Base-by-base conservation (phyloP, 2,113 vertebrate species). In the Boulengerochromis microlepis region DNA sequence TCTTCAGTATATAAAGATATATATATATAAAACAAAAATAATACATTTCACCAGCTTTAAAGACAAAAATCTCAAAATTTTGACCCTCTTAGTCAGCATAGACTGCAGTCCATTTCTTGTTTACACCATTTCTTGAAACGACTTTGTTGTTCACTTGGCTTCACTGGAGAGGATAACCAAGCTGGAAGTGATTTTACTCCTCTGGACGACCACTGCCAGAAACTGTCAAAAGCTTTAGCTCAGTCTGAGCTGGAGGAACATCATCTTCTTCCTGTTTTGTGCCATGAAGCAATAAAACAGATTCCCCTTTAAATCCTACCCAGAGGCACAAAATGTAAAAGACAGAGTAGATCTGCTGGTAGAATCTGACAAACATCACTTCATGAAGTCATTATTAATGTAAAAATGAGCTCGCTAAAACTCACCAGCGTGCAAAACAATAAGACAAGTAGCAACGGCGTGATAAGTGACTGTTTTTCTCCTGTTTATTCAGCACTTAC, bases 221-320 rank as follows among this genome's bases (percentile, higher is more conserved):
- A 83, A 50, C 61, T 78, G 80, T 88, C 83, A 85, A 57, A 52
- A 82, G 82, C 64, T 57, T 53, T 10, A 56, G 76, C 82, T 87
- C 78, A 15, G 80, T 52, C 29, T 57, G 81, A 15, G 31, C 82
- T 19, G 54, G 10, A 52, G 61, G 82, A 86, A 71, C 86, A 50
- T 61, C 29, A 33, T 13, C 69, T 40, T 82, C 57, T 80, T 69
- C 64, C 76, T 87, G 66, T 84, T 88, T 64, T 29, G 76, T 92
- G 81, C 50, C 74, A 78, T 19, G 16, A 54, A 86, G 84, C 85
- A 84, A 59, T 83, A 86, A 90, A 90, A 89, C 85, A 76, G 54
- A 88, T 69, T 69, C 31, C 50, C 12, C 31, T 85, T 53, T 53
- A 88, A 82, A 87, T 54, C 64, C 22, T 16, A 57, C 86, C 35